Base-by-base conservation (phyloP, 2,888 invertebrate genomes). In the Oligia fasciuncula region DNA sequence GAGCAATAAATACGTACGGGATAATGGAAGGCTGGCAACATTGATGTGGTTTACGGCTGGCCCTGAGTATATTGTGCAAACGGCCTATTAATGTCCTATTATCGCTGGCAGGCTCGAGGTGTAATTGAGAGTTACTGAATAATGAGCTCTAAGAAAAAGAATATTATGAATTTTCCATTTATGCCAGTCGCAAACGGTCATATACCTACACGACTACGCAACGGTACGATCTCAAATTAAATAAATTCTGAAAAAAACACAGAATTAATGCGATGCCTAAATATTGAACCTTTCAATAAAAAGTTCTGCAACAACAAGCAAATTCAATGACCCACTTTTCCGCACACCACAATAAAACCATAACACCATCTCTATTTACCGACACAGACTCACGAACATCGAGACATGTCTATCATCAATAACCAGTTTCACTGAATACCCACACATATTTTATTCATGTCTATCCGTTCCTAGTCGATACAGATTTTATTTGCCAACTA, bases 1-100 rank as follows among this genome's bases (percentile, higher is more conserved):
- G 79, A 86, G 85, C 89, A 89, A 91, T 92, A 89, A 87, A 91
- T 89, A 87, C 87, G 84, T 72, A 80, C 74, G 77, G 87, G 87
- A 85, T 90, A 89, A 85, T 86, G 87, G 87, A 90, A 89, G 85
- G 85, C 81, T 81, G 79, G 83, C 84, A 84, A 86, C 88, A 86
- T 77, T 89, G 86, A 87, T 84, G 89, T 89, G 80, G 85, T 89
- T 89, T 89, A 88, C 88, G 88, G 87, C 75, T 71, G 76, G 35
- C 76, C 83, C 66, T 75, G 76, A 87, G 84, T 78, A 83, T 78
- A 77, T 77, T 82, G 86, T 85, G 73, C 81, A 79, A 79, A 87
- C 80, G 80, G 80, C 81, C 89, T 88, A 89, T 88, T 89, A 87
- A 85, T 83, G 87, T 78, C 65, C 79, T 85, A 87, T 87, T 88